Evolutionary conservation across 1,140 invertebrate species (phyloP).

Genomic region (Bemisia tabaci): DNA sequence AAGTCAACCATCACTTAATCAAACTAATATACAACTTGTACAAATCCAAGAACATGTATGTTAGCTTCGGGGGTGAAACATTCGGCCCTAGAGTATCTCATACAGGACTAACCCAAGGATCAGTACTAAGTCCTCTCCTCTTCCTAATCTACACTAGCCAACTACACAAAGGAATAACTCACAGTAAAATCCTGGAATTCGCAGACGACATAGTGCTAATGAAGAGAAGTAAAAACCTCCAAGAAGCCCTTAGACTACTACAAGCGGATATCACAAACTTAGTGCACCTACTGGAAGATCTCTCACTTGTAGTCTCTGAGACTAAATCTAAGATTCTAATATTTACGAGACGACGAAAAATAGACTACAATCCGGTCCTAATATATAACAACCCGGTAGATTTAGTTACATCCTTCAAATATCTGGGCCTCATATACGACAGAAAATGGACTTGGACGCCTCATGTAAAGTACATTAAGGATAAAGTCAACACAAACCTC

Average conservation of each 20-base stretch:
- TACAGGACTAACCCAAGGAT: background rate
- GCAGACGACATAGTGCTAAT: background rate
- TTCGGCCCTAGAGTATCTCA: background rate
- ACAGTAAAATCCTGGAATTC: background rate
- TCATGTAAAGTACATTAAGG: background rate
- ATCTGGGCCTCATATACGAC: background rate
- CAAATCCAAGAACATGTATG: background rate
- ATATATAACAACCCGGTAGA: background rate
- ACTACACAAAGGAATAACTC: background rate
- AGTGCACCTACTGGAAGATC: background rate
- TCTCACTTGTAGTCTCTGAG: background rate
- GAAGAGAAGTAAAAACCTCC: background rate
- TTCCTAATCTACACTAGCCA: background rate
- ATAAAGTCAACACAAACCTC: background rate
- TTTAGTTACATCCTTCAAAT: background rate
- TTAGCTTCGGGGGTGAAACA: background rate
- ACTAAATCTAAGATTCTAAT: background rate
- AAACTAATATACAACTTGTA: background rate
- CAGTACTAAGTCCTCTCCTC: background rate
- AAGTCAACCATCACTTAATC: background rate
- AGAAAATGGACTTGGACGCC: background rate
- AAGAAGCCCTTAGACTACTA: background rate
- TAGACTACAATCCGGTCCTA: background rate
- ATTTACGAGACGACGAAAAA: background rate
- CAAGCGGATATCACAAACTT: background rate